Evolutionary conservation across 2,797 vertebrate species (phyloP).

Genomic region (Megaceryle alcyon): DNA sequence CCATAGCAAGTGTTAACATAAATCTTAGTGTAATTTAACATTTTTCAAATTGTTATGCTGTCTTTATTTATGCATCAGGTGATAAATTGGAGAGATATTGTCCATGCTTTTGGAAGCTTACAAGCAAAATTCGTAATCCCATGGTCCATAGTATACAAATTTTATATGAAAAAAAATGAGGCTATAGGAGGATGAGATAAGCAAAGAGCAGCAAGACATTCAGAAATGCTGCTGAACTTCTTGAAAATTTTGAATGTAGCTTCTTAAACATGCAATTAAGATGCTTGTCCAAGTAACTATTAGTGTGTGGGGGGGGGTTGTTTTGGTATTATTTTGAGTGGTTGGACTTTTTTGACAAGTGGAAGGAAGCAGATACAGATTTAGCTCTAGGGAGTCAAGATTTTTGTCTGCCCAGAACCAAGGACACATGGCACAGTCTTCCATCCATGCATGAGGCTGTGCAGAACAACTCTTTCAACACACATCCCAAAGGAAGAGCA

Average conservation of each 20-base stretch:
- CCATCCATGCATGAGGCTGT: accelerated
- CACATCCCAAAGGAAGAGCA: not conserved
- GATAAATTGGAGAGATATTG: not conserved
- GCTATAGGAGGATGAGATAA: not conserved
- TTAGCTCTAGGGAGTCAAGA: not conserved
- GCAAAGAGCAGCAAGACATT: not conserved
- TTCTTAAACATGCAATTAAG: not conserved
- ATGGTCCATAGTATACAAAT: accelerated
- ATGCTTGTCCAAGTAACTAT: not conserved
- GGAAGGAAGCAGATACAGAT: not conserved
- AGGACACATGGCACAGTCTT: accelerated
- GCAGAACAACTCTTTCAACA: not conserved
- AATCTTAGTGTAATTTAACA: not conserved
- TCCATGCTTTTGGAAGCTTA: not conserved
- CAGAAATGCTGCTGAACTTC: not conserved
- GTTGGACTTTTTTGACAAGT: not conserved
- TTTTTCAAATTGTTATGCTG: not conserved
- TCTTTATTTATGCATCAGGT: not conserved
- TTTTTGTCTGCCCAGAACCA: not conserved
- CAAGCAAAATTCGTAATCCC: not conserved
- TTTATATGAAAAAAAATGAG: not conserved
- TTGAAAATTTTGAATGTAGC: not conserved
- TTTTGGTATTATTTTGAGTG: not conserved
- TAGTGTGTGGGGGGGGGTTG: accelerated
- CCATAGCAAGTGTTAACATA: not conserved